Evolutionary conservation across 2,113 vertebrate species (phyloP).

Genomic region (Prolemur simus): DNA sequence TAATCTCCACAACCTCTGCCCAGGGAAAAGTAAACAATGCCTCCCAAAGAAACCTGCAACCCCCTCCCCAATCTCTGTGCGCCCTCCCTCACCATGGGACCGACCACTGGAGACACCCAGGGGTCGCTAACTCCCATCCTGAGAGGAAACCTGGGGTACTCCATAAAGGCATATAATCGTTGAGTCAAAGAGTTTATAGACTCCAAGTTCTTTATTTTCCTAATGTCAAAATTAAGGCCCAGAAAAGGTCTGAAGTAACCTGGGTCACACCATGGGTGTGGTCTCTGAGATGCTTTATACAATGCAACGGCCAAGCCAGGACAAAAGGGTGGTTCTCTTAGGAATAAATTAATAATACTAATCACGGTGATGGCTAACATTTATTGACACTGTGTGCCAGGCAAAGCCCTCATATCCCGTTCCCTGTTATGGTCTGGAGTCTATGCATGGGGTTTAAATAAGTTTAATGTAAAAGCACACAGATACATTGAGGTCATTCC

Average conservation of each 20-base stretch:
- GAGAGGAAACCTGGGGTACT: background rate
- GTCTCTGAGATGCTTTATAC: background rate
- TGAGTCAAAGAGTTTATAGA: background rate
- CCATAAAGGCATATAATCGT: background rate
- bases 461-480: background rate
- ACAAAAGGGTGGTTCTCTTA: background rate
- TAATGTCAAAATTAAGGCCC: slow-evolving; percentile 9
- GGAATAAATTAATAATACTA: background rate
- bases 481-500: background rate
- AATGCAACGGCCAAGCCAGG: background rate
- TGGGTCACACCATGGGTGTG: background rate
- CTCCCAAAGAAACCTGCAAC: background rate
- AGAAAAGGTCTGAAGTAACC: background rate
- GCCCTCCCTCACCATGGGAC: too few relatives aligned
- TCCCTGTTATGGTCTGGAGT: background rate
- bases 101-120: background rate
- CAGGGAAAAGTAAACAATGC: slow-evolving; percentile 30
- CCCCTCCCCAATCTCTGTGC: background rate
- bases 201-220: background rate
- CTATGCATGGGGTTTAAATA: background rate
- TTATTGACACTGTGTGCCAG: background rate
- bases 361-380: background rate
- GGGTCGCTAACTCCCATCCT: background rate
- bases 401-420: background rate
- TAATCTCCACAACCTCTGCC: slow-evolving; percentile 50